Conservation (phyloP, 2,888 invertebrate genomes). For the Limnephilus rhombicus region DNA sequence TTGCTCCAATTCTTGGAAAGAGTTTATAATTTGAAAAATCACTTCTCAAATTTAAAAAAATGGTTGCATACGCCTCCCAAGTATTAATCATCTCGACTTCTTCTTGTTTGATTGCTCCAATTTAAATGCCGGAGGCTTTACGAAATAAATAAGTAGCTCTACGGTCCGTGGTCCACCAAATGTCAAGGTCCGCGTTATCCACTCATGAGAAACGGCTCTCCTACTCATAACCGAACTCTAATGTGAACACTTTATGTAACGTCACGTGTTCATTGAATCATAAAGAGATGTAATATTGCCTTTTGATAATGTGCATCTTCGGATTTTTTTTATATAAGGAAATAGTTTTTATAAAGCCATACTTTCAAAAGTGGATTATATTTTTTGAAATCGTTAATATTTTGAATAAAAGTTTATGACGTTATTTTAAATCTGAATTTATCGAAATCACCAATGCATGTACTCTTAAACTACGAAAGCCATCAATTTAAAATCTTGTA, state of each 20-base stretch:
- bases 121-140: constrained; percentile 57
- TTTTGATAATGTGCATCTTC: neutral
- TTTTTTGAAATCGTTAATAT: no score
- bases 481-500: no score
- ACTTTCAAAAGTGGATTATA: no score
- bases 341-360: no score
- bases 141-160: constrained; percentile 29
- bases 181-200: constrained; percentile 57
- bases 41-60: neutral
- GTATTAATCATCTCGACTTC: constrained; percentile 32
- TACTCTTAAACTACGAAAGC: no score
- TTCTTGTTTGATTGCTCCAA: constrained; percentile 58
- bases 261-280: neutral
- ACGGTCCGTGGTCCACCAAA: constrained; percentile 46
- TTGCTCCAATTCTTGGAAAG: neutral
- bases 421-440: no score
- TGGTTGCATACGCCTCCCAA: neutral
- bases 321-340: no score
- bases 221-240: constrained; percentile 18
- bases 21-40: neutral
- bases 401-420: no score
- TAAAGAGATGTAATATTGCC: neutral
- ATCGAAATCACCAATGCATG: no score
- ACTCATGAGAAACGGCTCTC: constrained; percentile 57
- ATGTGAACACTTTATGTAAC: constrained; percentile 37